phyloP scores from a whole-genome alignment of 2,888 invertebrate genomes.

The Morinoia aosen region DNA sequence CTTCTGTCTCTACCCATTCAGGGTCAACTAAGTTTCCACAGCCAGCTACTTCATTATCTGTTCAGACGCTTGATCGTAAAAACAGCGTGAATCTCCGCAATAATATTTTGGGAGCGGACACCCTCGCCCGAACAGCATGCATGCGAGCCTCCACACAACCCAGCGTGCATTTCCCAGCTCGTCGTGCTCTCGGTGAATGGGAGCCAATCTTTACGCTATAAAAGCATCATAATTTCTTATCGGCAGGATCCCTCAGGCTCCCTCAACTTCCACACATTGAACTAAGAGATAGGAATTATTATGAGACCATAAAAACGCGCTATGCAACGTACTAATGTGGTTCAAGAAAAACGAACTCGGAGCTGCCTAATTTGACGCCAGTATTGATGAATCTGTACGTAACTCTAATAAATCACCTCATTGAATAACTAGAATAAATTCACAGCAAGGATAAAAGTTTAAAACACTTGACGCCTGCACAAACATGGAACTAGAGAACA shows the following conservation, averaged over 20 bases:
- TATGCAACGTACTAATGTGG: background rate
- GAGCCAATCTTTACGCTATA: background rate
- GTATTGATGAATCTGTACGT: background rate
- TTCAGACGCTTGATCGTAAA: background rate
- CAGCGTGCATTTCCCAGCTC: background rate
- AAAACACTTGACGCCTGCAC: too few relatives aligned
- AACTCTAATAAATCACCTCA: too few relatives aligned
- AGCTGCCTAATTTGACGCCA: background rate
- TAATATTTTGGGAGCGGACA: background rate
- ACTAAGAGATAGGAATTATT: background rate
- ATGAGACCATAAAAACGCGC: background rate
- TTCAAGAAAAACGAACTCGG: background rate
- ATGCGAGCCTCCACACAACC: background rate
- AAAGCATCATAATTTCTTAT: background rate
- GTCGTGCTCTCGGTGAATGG: background rate
- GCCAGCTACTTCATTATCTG: background rate
- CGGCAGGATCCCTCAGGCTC: background rate
- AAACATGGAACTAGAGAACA: too few relatives aligned
- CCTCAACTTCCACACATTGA: background rate
- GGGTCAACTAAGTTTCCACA: background rate
- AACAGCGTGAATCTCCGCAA: background rate
- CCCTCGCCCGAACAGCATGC: background rate
- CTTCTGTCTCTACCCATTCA: background rate
- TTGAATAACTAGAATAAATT: too few relatives aligned
- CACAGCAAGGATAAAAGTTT: too few relatives aligned